Evolutionary conservation across 2,888 invertebrate species (phyloP).

Genomic region (Rotaria sp.): DNA sequence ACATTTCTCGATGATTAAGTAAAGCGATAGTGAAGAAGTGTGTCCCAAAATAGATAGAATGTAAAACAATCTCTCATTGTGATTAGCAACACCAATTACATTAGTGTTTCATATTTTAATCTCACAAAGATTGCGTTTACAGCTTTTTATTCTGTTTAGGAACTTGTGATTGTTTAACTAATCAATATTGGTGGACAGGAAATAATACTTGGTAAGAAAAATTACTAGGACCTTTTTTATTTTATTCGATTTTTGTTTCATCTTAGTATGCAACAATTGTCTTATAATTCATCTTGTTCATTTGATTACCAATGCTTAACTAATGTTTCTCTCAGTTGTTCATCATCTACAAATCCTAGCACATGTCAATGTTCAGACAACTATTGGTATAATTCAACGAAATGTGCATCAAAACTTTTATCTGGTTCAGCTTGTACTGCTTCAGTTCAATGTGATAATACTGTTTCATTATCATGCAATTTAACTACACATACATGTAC

Average conservation of each 20-base stretch:
- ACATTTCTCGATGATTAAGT: no score
- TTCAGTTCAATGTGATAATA: neutral
- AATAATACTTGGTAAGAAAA: neutral
- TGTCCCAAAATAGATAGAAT: no score
- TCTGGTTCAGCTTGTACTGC: neutral
- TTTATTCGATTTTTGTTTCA: no score
- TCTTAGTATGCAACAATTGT: neutral
- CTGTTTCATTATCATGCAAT: neutral
- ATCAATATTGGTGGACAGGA: neutral
- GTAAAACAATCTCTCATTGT: no score
- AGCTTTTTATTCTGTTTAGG: neutral
- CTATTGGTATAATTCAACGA: neutral
- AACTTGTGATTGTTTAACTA: neutral
- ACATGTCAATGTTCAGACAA: neutral
- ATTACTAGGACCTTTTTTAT: neutral
- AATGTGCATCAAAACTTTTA: neutral
- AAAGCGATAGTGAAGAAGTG: no score
- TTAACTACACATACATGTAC: neutral
- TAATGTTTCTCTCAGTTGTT: neutral
- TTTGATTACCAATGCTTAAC: neutral
- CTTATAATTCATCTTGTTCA: neutral
- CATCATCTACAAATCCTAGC: neutral
- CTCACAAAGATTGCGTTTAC: no score
- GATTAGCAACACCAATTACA: no score
- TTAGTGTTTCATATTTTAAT: no score